Conservation (phyloP, 1,140 invertebrate genomes). For the Pogonomyrmex californicus region DNA sequence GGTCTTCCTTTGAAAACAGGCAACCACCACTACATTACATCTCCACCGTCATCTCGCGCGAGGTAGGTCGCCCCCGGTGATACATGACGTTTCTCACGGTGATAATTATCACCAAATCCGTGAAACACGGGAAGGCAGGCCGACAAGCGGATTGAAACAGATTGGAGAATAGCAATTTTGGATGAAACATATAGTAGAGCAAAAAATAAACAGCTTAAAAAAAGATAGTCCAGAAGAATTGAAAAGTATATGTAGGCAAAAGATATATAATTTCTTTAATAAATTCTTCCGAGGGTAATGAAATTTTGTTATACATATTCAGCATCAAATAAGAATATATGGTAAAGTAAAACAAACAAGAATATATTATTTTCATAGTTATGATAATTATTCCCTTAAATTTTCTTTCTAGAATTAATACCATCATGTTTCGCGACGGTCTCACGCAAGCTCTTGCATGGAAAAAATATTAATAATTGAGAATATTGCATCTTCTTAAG, state of each 20-base stretch:
- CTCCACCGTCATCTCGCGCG: slow-evolving; percentile 65
- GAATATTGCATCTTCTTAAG: background rate
- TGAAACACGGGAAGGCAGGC: slow-evolving; percentile 18
- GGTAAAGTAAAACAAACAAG: background rate
- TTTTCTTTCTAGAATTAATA: background rate
- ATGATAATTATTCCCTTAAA: background rate
- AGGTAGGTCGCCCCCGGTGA: slow-evolving; percentile 74
- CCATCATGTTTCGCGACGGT: background rate
- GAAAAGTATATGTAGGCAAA: background rate
- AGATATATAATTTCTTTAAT: background rate
- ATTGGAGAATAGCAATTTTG: slow-evolving; percentile 23
- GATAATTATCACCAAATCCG: slow-evolving; percentile 79
- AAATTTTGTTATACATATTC: too few species aligned
- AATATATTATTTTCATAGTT: background rate
- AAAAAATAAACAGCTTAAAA: background rate
- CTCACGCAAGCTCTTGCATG: slow-evolving; percentile 45
- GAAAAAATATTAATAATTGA: slow-evolving; percentile 27
- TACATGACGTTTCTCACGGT: slow-evolving; percentile 79
- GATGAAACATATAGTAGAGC: background rate
- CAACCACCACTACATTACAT: slow-evolving; percentile 59
- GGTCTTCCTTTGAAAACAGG: slow-evolving; percentile 70
- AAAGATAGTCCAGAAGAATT: background rate
- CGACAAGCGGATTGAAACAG: slow-evolving; percentile 23
- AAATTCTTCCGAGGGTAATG: too few species aligned
- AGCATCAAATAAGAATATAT: too few species aligned